Percentiles rank a stretch among this genome's conserved stretches.
Evolutionary conservation across 1,140 invertebrate genomes (phyloP).

Genomic region (Neodiprion lecontei): DNA sequence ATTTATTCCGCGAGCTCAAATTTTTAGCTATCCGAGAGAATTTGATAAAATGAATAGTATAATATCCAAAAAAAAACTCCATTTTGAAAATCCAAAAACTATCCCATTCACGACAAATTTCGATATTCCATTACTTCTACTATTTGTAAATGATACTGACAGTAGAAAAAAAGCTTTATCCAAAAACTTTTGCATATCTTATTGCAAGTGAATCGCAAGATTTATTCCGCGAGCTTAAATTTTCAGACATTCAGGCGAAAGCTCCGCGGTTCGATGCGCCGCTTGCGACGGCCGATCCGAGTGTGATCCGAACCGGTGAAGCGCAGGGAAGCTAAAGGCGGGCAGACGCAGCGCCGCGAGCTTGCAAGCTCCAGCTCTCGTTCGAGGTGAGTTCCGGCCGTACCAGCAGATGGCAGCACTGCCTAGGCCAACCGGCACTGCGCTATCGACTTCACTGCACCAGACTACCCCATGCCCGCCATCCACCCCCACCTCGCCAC

Average conservation of each 20-base stretch:
- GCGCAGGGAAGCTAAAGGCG: neutral
- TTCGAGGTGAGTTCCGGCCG: neutral
- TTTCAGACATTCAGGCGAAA: neutral
- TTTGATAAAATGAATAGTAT: too few species aligned
- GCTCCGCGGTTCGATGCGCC: neutral
- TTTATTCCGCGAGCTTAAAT: too few species aligned
- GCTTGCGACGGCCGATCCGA: neutral
- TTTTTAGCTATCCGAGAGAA: too few species aligned
- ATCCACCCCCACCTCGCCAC: neutral
- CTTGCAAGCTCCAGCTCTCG: neutral
- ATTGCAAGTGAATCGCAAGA: too few species aligned
- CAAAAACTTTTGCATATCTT: too few species aligned
- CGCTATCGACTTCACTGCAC: conserved; percentile 18
- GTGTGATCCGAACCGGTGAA: neutral
- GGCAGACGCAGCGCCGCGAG: neutral
- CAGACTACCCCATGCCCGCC: conserved; percentile 5
- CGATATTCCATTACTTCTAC: too few species aligned
- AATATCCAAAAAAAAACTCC: too few species aligned
- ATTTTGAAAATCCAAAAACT: too few species aligned
- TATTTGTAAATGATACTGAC: too few species aligned
- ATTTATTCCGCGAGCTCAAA: too few species aligned
- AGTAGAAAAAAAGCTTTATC: too few species aligned
- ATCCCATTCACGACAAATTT: too few species aligned
- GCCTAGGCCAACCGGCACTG: neutral
- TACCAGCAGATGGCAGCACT: conserved; percentile 13